Conservation (phyloP, 1,140 invertebrate species). For the Drosophila azteca region DNA sequence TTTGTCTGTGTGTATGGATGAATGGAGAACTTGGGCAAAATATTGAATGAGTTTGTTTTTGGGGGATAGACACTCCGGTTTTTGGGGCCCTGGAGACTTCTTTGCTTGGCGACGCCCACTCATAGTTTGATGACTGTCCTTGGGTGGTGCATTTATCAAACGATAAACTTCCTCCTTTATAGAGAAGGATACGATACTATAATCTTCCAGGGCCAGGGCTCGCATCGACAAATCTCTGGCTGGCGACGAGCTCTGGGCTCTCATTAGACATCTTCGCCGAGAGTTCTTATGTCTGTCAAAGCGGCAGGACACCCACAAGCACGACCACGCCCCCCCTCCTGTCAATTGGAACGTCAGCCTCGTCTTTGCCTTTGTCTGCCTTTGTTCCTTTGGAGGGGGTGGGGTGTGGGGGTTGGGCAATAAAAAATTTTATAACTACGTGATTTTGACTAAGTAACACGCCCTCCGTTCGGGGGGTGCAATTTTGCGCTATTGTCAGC, state of each 20-base stretch:
- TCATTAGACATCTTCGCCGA: slow-evolving; percentile 60
- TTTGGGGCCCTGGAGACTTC: too few species aligned
- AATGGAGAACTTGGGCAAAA: slow-evolving; percentile 32
- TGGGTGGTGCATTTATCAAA: neutral
- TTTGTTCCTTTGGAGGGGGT: slow-evolving; percentile 12
- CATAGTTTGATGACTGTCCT: neutral
- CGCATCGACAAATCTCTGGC: too few species aligned
- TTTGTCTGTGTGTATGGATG: neutral
- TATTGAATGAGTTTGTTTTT: slow-evolving; percentile 40
- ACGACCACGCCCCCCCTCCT: slow-evolving; percentile 32
- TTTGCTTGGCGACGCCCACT: slow-evolving; percentile 6
- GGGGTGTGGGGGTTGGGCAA: slow-evolving; percentile 24
- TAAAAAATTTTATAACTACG: slow-evolving; percentile 76
- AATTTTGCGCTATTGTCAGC: slow-evolving; percentile 71
- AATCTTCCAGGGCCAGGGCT: too few species aligned
- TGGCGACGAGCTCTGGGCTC: slow-evolving; percentile 61
- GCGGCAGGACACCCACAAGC: slow-evolving; percentile 3
- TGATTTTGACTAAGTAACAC: slow-evolving; percentile 76
- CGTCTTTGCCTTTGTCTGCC: slow-evolving; percentile 52
- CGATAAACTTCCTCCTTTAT: neutral
- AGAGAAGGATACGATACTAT: too few species aligned
- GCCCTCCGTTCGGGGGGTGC: slow-evolving; percentile 25
- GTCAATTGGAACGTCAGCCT: slow-evolving; percentile 62
- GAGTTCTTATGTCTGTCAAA: slow-evolving; percentile 46
- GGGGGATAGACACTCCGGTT: slow-evolving; percentile 3